Conservation (phyloP, 2,797 vertebrate genomes). For the Rhinatrema bivittatum region DNA sequence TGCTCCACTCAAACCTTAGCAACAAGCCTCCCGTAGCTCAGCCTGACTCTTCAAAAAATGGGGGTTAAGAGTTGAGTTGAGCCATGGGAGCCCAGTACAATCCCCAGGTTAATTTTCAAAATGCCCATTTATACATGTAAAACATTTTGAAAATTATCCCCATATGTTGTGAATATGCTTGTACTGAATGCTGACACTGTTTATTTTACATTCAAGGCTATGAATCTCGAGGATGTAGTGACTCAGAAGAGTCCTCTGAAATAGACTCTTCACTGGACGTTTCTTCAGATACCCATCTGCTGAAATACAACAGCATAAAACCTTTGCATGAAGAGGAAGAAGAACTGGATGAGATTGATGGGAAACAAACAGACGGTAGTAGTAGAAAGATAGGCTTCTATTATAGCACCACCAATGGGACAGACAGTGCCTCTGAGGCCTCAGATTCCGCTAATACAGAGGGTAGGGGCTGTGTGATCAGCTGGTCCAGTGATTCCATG, state of each 20-base stretch:
- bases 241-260: constrained; percentile 84
- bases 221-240: constrained; percentile 81
- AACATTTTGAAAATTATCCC: no score
- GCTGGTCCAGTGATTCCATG: constrained; percentile 84
- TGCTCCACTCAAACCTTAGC: no score
- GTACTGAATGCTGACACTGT: no score
- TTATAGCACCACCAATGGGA: constrained; percentile 11
- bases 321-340: constrained; percentile 15
- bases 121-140: no score
- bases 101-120: no score
- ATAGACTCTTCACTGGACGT: constrained; percentile 62
- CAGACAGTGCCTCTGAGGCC: constrained; percentile 65
- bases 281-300: constrained; percentile 24
- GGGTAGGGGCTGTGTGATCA: constrained; percentile 58
- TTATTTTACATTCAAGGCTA: constrained; percentile 66
- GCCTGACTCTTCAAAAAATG: no score
- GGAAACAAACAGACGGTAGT: neutral
- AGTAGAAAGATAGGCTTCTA: neutral
- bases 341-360: constrained; percentile 19
- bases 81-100: no score
- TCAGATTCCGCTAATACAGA: constrained; percentile 76
- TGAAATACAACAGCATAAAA: constrained; percentile 22
- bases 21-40: no score
- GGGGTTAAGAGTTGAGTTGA: no score
- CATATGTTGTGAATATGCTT: no score